Base-by-base conservation (phyloP, 1,140 invertebrate genomes). In the Drosophila willistoni region DNA sequence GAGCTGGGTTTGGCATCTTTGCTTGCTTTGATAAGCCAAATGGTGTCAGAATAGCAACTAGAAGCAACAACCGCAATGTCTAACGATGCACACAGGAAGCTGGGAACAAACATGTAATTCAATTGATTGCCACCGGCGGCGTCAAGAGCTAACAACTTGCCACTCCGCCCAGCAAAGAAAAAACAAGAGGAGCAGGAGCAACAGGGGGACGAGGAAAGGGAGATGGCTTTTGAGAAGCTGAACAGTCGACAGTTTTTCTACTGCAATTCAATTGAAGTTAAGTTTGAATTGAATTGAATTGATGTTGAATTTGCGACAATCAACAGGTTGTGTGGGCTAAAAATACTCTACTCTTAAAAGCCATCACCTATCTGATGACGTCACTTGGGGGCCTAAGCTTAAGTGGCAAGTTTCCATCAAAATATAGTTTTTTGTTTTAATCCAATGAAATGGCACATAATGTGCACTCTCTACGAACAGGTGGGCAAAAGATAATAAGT, bases 71-170 rank as follows among this genome's bases (percentile, higher is more conserved):
- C 79, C 17, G 14, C 61, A 61, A 41, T 47, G 34, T 76, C 82
- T 82, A 87, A 86, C 76, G 79, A 87, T 86, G 82, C 76, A 79
- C 76, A 79, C 83, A 86, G 82, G 72, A 86, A 86, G 69, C 76
- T 67, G 9, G 44, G 17, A 51, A 64, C 67, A 68, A 82, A 83
- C 83, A 86, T 87, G 82, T 86, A 86, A 86, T 86, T 87, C 82
- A 86, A 86, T 86, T 86, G 82, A 87, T 86, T 86, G 83, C 72
- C 71, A 72, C 66, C 63, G 66, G 75, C 75, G 56, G 57, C 64
- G 66, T 42, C 61, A 60, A 66, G 67, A 71, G 65, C 68, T 71
- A 77, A 77, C 75, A 68, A 82, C 68, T 70, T 71, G 64, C 54
- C 51, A 77, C 42, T 22, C 39, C 39, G 19, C 12, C 17, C 56